Evolutionary conservation across 2,113 vertebrate genomes (phyloP), one percentile per base, ranked within the genome.

Genomic region (Carlito syrichta): DNA sequence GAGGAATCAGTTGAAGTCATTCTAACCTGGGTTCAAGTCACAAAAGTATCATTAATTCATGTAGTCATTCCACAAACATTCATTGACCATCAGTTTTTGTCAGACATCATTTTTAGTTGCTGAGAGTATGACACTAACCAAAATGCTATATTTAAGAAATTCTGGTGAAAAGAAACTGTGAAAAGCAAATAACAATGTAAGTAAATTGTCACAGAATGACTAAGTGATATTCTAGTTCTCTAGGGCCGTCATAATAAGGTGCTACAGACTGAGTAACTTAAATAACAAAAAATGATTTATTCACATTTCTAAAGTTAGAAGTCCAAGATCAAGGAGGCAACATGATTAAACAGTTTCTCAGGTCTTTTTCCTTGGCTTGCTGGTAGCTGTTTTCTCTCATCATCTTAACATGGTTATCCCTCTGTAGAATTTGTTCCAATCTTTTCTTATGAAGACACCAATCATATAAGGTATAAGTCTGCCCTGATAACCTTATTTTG

Each of bases 201-300:
- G 8, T 45, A 25, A 86, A 81, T 56, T 60, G 8, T 58, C 40
- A 60, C 4, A 43, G 5, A 56, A 81, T 52, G 50, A 58, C 63
- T 86, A 48, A n/a, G 2, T 38, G 1, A 1, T 43, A 0, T 52
- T 40, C 58, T n/a, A n/a, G 14, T 69, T 45, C 50, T 0, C 23
- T 74, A 35, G 32, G 19, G 20, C 12, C n/a, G 9, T 11, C 30
- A 7, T 27, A 83, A 77, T 17, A 82, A 86, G 30, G 22, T 43
- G n/a, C 32, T 5, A 69, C 0, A 25, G 2, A 25, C 58, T 2
- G 13, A 52, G 38, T 48, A 23, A 1, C 19, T 76, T 82, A 50
- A 50, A 50, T 14, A 90, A 32, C 2, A 40, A 5, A 90, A 35
- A 56, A 45, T 5, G 69, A 48, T 38, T 81, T 90, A 54, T 8